phyloP scores from a whole-genome alignment of 2,113 vertebrate species.

The Lagenorhynchus albirostris region DNA sequence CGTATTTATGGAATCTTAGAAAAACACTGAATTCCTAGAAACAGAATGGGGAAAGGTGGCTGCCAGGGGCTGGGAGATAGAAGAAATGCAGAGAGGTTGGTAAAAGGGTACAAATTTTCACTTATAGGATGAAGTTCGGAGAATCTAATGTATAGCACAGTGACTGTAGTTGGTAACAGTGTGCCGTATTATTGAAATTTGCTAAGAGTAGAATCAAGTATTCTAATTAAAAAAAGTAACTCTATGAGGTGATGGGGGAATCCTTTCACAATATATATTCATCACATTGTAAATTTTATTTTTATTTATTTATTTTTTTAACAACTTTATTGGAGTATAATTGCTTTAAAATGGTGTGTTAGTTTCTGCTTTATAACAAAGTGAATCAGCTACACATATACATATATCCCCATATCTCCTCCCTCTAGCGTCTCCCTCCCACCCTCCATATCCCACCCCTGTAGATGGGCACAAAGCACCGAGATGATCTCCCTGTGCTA shows the following conservation, averaged over 20 bases:
- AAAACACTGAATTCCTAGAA: neutral
- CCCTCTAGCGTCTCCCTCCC: too few species aligned
- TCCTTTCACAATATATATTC: neutral
- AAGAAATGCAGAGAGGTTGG: neutral
- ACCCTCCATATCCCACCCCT: too few species aligned
- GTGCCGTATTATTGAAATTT: neutral
- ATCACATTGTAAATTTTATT: neutral
- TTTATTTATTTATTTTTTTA: too few species aligned
- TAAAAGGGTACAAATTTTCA: neutral
- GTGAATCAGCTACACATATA: too few species aligned
- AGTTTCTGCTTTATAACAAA: too few species aligned
- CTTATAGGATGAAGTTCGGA: neutral
- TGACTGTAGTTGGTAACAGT: neutral
- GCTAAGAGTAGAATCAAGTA: neutral
- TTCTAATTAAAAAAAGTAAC: neutral
- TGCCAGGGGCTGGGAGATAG: neutral
- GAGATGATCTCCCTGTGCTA: too few species aligned
- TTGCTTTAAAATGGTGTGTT: too few species aligned
- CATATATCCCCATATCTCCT: too few species aligned
- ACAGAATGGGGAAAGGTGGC: neutral
- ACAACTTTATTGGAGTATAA: too few species aligned
- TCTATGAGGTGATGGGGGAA: neutral
- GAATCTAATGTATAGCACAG: neutral
- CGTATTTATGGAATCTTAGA: neutral
- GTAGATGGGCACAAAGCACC: too few species aligned